Conservation (phyloP, 1,140 invertebrate genomes). For the Diuraphis noxia region DNA sequence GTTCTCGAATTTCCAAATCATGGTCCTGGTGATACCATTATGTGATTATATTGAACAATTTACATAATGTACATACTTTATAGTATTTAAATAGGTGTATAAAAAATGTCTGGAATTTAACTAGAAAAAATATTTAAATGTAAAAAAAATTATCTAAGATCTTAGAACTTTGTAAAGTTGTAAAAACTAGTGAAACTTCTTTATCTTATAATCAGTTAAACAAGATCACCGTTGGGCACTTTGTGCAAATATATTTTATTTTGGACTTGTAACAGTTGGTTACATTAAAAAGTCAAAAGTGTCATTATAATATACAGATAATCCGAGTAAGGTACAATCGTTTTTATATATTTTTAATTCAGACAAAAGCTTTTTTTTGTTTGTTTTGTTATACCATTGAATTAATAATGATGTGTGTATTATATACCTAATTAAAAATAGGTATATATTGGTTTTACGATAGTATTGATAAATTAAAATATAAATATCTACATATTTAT, state of each 20-base stretch:
- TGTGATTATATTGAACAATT: no score
- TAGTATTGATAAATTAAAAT: background rate
- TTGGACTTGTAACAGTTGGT: background rate
- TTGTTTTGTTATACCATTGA: background rate
- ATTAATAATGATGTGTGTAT: no score
- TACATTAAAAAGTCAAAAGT: background rate
- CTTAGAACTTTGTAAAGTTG: background rate
- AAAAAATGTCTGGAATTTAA: background rate
- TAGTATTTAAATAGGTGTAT: background rate
- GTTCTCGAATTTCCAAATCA: no score
- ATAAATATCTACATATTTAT: no score
- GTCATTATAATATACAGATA: background rate
- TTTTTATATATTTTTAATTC: background rate
- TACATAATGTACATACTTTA: background rate
- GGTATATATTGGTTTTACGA: background rate
- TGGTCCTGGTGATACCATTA: no score
- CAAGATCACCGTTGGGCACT: background rate
- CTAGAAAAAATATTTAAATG: background rate
- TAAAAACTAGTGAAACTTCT: background rate
- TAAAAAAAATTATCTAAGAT: background rate
- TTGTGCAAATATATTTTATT: background rate
- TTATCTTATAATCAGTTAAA: background rate
- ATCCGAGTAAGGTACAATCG: background rate
- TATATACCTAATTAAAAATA: background rate
- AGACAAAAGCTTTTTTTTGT: background rate